phyloP scores from a whole-genome alignment of 2,888 invertebrate genomes.

The Endomychus coccineus region DNA sequence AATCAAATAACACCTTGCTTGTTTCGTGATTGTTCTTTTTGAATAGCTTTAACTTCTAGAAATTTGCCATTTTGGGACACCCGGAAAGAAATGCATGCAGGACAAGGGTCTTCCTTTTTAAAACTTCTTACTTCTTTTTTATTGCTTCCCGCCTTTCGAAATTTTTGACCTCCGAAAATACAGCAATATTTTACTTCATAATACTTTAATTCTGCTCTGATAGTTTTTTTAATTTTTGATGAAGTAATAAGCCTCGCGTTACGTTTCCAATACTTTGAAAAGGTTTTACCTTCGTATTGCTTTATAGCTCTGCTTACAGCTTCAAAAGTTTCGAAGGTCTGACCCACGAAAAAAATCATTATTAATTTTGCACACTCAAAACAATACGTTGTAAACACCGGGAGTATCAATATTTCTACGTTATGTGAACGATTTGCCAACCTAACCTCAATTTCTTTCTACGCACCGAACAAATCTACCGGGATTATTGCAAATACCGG shows the following conservation, averaged over 20 bases:
- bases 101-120: slow-evolving; percentile 1
- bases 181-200: too few species aligned
- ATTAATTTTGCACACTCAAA: too few species aligned
- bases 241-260: not conserved
- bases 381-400: too few species aligned
- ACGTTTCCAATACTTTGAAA: too few species aligned
- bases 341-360: not conserved
- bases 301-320: too few species aligned
- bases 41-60: not conserved
- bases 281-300: too few species aligned
- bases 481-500: too few species aligned
- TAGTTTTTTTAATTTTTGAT: not conserved
- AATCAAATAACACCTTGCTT: not conserved
- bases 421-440: too few species aligned
- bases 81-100: not conserved
- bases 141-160: not conserved
- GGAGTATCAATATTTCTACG: too few species aligned
- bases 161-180: slow-evolving; percentile 1
- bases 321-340: slow-evolving; percentile 1
- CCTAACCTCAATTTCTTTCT: too few species aligned
- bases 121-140: not conserved
- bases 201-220: slow-evolving; percentile 1
- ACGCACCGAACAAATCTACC: too few species aligned
- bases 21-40: not conserved
- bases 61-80: slow-evolving; percentile 5